A percentile compares a stretch with the other conserved stretches of the same genome.
Conservation (phyloP, 2,797 vertebrate species). For the Protonibea diacanthus region DNA sequence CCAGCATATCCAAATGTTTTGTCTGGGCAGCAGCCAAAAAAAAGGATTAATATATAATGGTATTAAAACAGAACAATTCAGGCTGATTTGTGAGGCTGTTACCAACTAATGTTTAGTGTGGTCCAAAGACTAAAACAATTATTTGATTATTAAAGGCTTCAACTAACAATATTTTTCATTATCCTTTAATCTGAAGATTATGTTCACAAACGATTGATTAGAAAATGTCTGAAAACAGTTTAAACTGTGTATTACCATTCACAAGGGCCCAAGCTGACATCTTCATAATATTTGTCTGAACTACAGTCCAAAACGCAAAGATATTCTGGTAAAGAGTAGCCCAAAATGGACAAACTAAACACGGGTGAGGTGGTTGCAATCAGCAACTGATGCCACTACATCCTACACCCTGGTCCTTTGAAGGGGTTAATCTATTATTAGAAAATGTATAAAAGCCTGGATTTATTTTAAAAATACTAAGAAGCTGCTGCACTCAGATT, state of each 20-base stretch:
- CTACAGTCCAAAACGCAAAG: background rate
- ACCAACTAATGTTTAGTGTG: slow-evolving; percentile 7
- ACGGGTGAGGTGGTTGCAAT: no score
- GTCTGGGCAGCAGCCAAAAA: slow-evolving; percentile 47
- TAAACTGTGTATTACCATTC: background rate
- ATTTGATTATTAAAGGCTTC: background rate
- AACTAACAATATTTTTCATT: background rate
- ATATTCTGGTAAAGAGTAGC: background rate
- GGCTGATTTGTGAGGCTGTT: slow-evolving; percentile 14
- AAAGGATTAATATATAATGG: slow-evolving; percentile 21
- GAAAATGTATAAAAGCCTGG: background rate
- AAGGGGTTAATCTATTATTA: no score
- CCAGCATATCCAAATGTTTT: slow-evolving; percentile 39
- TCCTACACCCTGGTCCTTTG: no score
- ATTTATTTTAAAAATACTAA: slow-evolving; percentile 11
- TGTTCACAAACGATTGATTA: background rate
- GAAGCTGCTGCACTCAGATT: background rate
- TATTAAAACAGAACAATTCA: slow-evolving; percentile 35
- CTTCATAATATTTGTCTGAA: background rate
- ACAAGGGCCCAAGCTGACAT: background rate
- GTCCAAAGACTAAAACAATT: slow-evolving; percentile 17
- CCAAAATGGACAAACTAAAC: no score
- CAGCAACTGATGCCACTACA: no score
- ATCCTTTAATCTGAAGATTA: background rate
- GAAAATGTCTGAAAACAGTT: background rate